Evolutionary conservation across 1,140 invertebrate species (phyloP), one percentile per base, ranked within the genome.

Genomic region (Trichoplusia ni): DNA sequence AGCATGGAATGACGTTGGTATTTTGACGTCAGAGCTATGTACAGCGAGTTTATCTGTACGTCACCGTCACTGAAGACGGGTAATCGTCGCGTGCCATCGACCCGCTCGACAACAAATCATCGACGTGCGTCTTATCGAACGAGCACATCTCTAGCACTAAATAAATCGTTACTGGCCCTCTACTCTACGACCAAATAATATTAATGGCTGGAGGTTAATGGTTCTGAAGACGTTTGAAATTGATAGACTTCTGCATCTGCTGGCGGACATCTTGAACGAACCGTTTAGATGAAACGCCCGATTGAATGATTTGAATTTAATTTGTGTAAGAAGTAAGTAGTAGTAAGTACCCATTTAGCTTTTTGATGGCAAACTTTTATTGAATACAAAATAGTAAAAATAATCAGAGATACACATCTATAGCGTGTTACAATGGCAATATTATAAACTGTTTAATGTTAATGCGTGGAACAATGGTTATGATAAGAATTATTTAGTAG

Each of bases 71-170:
- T 38, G 27, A 25, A 58, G 38, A 58, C 25, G 38, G 35, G 37
- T 25, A 42, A 40, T 37, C 51, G 54, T 27, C 54, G 54, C 54
- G 54, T 58, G 54, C 54, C 54, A 58, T 44, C 38, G 38, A 29
- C 54, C 53, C 38, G 37, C 13, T 38, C 38, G 19, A 38, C 54
- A 58, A 84, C 82, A 81, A 84, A 82, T 83, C 82, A 83, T 83
- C 79, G 77, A 82, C 66, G 62, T 56, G 53, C 64, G 66, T 69
- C 69, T 82, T 88, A 88, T 86, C 83, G 75, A 86, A 78, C 33
- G 73, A 69, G 81, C 63, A 83, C 83, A 89, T 89, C 86, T 78
- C 75, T 78, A 81, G 67, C 73, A 64, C 77, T 78, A 81, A 82
- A 82, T 82, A 84, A 80, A 82, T 84, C 73, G 69, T 77, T 73